Conservation (phyloP, 2,113 vertebrate species). For the Nematolebias whitei region DNA sequence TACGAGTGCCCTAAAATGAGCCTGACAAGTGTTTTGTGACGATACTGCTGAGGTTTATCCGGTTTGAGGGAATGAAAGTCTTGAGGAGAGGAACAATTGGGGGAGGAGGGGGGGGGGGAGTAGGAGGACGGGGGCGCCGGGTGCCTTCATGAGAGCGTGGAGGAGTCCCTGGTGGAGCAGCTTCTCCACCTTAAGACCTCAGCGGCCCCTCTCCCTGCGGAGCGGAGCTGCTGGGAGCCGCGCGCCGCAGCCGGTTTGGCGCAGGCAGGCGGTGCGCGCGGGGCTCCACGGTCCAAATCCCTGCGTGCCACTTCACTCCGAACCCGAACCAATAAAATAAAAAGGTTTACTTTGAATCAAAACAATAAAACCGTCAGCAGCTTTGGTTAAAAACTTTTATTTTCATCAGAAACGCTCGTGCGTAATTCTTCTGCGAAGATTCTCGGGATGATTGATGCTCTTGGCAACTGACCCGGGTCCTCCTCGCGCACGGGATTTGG, state of each 20-base stretch:
- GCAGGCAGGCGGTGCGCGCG: not conserved
- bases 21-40: not conserved
- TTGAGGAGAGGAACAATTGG: not conserved
- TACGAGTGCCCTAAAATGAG: not conserved
- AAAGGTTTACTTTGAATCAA: no score
- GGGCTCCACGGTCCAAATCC: not conserved
- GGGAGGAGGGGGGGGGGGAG: conserved; percentile 8
- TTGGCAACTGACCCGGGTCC: conserved; percentile 72
- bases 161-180: not conserved
- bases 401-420: no score
- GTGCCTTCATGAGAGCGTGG: not conserved
- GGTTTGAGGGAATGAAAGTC: conserved; percentile 16
- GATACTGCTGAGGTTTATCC: not conserved
- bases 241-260: conserved; percentile 60
- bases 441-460: conserved; percentile 76
- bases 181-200: conserved; percentile 75
- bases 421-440: conserved; percentile 12
- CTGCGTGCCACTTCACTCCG: conserved; percentile 18
- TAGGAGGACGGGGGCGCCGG: conserved; percentile 34
- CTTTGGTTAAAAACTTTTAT: no score
- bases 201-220: conserved; percentile 51
- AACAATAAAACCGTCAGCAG: no score
- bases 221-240: conserved; percentile 47
- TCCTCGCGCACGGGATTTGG: conserved; percentile 77
- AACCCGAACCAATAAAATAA: not conserved